phyloP scores from a whole-genome alignment of 2,113 vertebrate genomes.

The Brienomyrus brachyistius region DNA sequence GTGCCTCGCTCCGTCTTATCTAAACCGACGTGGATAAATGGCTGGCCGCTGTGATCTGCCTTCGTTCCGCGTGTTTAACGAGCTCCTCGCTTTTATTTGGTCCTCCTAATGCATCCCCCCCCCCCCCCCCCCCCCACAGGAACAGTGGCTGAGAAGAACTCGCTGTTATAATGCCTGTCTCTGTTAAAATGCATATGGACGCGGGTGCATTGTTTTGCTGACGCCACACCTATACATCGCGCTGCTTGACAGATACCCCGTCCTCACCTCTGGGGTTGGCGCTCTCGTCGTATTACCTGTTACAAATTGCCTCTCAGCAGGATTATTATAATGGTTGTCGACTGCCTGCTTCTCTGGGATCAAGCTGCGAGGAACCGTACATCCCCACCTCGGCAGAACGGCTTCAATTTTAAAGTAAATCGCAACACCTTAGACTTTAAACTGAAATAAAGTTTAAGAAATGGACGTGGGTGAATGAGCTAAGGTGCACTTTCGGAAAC shows the following conservation, averaged over 20 bases:
- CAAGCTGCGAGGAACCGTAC: conserved; percentile 9
- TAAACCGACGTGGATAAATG: not conserved
- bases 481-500: not conserved
- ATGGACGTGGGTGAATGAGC: not conserved
- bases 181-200: not conserved
- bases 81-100: not conserved
- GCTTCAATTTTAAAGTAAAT: not conserved
- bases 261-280: not conserved
- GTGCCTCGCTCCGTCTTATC: not conserved
- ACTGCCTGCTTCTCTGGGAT: conserved; percentile 11
- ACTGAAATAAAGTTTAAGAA: not conserved
- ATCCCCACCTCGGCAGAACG: not conserved
- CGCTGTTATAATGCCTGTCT: not conserved
- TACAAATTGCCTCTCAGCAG: conserved; percentile 4
- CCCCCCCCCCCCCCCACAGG: not conserved
- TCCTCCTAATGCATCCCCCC: not conserved
- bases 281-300: not conserved
- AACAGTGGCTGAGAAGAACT: not conserved
- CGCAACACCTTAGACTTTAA: not conserved
- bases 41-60: not conserved
- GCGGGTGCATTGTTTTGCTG: not conserved
- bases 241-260: not conserved
- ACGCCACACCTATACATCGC: not conserved
- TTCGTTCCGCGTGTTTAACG: not conserved
- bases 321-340: not conserved